These are phyloP conservation scores for Stegostoma tigrinum DNA, from an alignment of 2,113 vertebrate genomes.

Conservation along the genomic window DNA sequence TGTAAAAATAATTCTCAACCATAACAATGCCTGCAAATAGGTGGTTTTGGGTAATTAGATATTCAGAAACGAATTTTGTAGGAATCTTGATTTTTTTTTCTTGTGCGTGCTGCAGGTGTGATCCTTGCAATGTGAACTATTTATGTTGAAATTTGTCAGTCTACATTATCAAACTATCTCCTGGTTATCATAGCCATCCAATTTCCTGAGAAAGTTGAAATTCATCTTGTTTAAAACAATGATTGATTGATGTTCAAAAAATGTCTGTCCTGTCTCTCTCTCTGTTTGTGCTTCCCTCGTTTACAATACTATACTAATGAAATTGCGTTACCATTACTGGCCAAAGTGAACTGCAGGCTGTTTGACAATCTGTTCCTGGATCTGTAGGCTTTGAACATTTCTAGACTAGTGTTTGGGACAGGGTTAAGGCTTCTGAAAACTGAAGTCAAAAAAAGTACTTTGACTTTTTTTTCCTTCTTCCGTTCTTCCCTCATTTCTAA, in stretches of 20 bases:
- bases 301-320: background rate
- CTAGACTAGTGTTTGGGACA: background rate
- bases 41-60: background rate
- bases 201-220: background rate
- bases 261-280: background rate
- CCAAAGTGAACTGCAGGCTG: background rate
- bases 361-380: background rate
- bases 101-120: background rate
- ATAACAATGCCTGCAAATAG: background rate
- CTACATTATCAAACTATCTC: background rate
- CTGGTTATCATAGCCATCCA: too few relatives aligned
- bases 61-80: background rate
- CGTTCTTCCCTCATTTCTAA: background rate
- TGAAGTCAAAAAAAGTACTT: background rate
- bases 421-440: background rate
- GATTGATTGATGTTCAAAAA: background rate
- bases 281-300: too few relatives aligned
- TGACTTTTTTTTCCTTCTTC: background rate
- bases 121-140: background rate
- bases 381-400: background rate
- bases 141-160: background rate
- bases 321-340: background rate
- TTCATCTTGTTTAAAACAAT: background rate
- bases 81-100: background rate
- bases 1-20: background rate